Evolutionary conservation across 2,888 invertebrate species (phyloP), one percentile per base, ranked within the genome.

Genomic region (Drosophila mimica): DNA sequence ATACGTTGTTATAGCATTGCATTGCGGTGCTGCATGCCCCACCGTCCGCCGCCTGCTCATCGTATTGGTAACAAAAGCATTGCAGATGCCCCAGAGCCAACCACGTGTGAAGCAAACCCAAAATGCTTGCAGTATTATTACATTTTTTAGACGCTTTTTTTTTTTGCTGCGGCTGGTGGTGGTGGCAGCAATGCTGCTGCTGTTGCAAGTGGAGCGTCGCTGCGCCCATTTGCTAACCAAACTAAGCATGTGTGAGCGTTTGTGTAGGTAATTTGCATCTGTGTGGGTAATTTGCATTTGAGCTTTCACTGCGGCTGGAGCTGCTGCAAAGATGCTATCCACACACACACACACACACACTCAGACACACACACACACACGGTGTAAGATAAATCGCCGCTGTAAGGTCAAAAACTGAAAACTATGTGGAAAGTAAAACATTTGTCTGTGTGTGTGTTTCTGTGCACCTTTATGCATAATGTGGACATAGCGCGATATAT

Each of bases 21-120:
- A 48, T 59, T 56, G 48, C 64, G 48, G 20, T 51, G 54, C 25
- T 15, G 28, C 15, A 28, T 15, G 28, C 38, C 51, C 49, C 48
- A 31, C 64, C 43, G 25, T 52, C 61, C 56, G 51, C 48, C 51
- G 34, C 38, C 38, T 31, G 52, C 56, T 15, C 61, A 15, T 25
- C 63, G 62, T 63, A 67, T 69, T 66, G 82, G 74, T 59, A 77
- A 80, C 81, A 81, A 82, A 75, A 74, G 81, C 69, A 69, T 63
- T 43, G 58, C 76, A 79, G 63, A 80, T 88, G 66, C 78, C 82
- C 66, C 66, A 30, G 73, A 70, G 66, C 63, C 73, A 83, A 64
- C 89, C 85, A 85, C 74, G 88, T 83, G 88, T 82, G 75, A 82
- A 66, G 57, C 67, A 48, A 54, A 70, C 58, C 52, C 72, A 72